A percentile compares a stretch with the other conserved stretches of the same genome.
These are phyloP conservation scores for Nerophis ophidion DNA, from an alignment of 2,113 vertebrate species.

Conservation along the genomic window DNA sequence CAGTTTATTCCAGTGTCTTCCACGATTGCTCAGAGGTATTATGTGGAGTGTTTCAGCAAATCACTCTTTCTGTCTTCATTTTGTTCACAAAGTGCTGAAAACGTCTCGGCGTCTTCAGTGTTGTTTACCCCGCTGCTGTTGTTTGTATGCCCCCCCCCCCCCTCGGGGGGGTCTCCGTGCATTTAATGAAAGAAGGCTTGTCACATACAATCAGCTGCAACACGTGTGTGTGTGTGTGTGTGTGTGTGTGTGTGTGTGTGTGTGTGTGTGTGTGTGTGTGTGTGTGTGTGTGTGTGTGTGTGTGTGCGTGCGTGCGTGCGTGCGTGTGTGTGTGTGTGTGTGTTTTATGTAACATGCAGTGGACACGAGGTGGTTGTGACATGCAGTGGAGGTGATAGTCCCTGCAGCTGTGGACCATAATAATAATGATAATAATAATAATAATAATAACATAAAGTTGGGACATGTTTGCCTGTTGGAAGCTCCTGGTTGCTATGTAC, in stretches of 20 bases:
- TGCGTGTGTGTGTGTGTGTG: conserved; percentile 13
- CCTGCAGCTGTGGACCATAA: conserved; percentile 25
- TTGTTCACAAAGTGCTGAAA: too few species aligned
- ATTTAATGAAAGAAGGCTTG: conserved; percentile 31
- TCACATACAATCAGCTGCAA: conserved; percentile 37
- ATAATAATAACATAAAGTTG: background rate
- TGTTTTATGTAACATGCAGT: conserved; percentile 23
- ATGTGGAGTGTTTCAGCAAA: background rate
- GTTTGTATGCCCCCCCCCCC: background rate
- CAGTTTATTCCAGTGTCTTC: background rate
- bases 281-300: conserved; percentile 7
- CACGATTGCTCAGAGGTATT: conserved; percentile 6
- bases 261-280: conserved; percentile 4
- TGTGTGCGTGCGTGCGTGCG: background rate
- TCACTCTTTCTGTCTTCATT: too few species aligned
- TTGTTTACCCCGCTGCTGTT: background rate
- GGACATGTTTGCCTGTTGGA: conserved; percentile 11
- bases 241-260: conserved; percentile 3
- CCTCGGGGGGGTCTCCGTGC: background rate
- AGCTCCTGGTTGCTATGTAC: background rate
- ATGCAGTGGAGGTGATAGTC: conserved; percentile 20
- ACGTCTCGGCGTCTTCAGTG: too few species aligned
- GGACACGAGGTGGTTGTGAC: conserved; percentile 16
- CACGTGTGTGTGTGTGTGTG: conserved; percentile 15
- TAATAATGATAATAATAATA: conserved; percentile 1